Evolutionary conservation across 2,113 vertebrate genomes (phyloP).

Genomic region (Pollachius pollachius): DNA sequence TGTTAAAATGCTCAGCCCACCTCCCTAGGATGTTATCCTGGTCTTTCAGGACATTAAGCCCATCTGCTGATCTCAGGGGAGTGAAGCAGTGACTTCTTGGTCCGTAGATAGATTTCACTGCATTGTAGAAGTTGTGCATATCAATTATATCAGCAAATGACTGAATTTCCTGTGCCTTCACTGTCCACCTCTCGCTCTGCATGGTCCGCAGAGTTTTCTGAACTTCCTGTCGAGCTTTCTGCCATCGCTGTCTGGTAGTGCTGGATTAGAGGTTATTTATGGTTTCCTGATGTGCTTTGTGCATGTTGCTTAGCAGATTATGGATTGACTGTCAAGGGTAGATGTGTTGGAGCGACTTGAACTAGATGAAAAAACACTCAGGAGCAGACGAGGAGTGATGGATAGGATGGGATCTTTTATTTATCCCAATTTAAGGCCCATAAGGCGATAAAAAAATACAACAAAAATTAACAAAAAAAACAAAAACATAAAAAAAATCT

Average conservation of each 20-base stretch:
- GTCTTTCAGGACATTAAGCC: constrained; percentile 18
- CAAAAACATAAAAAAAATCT: too few relatives aligned
- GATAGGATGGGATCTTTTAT: too few relatives aligned
- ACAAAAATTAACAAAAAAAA: background rate
- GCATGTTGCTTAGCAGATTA: too few relatives aligned
- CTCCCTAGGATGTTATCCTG: constrained; percentile 13
- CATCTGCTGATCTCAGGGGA: constrained; percentile 27
- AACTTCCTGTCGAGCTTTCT: constrained; percentile 1
- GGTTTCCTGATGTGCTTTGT: background rate
- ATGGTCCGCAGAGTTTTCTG: constrained; percentile 5
- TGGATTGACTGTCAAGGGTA: too few relatives aligned
- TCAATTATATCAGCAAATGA: constrained; percentile 29
- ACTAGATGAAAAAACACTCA: too few relatives aligned
- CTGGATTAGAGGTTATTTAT: constrained; percentile 5
- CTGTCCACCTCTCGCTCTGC: constrained; percentile 14
- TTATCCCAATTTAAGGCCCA: too few relatives aligned
- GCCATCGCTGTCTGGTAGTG: constrained; percentile 10
- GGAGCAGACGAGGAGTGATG: too few relatives aligned
- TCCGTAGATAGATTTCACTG: constrained; percentile 31
- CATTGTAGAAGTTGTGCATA: constrained; percentile 27
- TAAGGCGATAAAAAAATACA: too few relatives aligned
- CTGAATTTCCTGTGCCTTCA: constrained; percentile 18
- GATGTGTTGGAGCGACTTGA: too few relatives aligned
- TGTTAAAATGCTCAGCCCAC: constrained; percentile 27
- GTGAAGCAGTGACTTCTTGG: constrained; percentile 15